Evolutionary conservation across 1,140 invertebrate genomes (phyloP).

Genomic region (Pararge aegeria): DNA sequence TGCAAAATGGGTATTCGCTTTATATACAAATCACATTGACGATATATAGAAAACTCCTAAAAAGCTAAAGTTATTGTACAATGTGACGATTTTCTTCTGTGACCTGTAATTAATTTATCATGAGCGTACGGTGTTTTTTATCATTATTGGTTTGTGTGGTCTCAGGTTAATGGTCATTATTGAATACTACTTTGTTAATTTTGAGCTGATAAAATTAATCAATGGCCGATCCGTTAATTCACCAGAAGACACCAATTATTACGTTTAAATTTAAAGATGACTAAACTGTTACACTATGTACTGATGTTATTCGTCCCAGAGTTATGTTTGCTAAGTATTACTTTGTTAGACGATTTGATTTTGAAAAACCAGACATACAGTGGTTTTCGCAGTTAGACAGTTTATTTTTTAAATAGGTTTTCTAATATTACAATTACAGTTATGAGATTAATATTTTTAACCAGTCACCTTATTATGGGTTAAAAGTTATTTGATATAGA

Average conservation of each 20-base stretch:
- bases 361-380: conserved; percentile 52
- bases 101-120: conserved; percentile 59
- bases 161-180: conserved; percentile 74
- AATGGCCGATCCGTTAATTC: conserved; percentile 68
- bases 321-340: conserved; percentile 42
- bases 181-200: conserved; percentile 69
- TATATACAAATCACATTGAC: background rate
- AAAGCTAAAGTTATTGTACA: conserved; percentile 12
- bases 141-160: conserved; percentile 62
- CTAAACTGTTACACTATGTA: conserved; percentile 49
- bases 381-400: conserved; percentile 46
- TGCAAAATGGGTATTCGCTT: background rate
- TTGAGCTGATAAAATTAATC: conserved; percentile 61
- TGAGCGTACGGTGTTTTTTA: conserved; percentile 47
- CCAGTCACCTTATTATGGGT: conserved; percentile 52
- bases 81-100: conserved; percentile 51
- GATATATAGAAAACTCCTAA: background rate
- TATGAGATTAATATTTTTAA: conserved; percentile 34
- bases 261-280: conserved; percentile 40
- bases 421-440: conserved; percentile 13
- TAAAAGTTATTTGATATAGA: background rate
- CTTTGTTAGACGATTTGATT: conserved; percentile 48
- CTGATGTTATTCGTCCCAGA: conserved; percentile 61
- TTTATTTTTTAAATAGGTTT: conserved; percentile 17
- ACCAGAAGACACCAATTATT: conserved; percentile 67